Percentiles rank a stretch among this genome's conserved stretches.
Conservation (phyloP, 2,888 invertebrate genomes). For the Polyploca ridens region DNA sequence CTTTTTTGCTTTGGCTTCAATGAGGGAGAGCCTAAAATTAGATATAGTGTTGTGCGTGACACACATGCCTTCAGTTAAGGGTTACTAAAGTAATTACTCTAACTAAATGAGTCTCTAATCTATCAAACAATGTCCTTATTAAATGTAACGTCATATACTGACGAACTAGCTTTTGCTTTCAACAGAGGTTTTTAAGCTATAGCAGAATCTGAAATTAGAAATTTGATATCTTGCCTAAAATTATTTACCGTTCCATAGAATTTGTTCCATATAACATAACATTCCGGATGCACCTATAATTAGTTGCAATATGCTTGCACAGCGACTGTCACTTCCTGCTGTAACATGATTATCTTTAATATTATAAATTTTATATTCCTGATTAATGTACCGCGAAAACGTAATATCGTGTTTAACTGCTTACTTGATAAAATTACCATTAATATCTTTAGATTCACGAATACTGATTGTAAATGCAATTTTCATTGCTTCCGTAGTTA, state of each 20-base stretch:
- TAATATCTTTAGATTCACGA: neutral
- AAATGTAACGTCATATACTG: too few species aligned
- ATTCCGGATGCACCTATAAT: conserved; percentile 13
- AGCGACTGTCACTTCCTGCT: conserved; percentile 19
- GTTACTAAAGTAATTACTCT: neutral
- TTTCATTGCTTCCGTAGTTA: too few species aligned
- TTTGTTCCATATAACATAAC: neutral
- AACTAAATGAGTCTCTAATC: neutral
- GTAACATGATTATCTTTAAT: conserved; percentile 9
- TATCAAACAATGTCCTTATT: neutral
- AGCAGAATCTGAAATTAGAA: too few species aligned
- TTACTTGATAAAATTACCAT: neutral
- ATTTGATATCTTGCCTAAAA: too few species aligned
- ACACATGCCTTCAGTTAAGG: neutral
- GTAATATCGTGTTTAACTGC: neutral
- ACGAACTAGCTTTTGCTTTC: too few species aligned
- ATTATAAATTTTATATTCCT: neutral
- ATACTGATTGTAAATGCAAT: neutral
- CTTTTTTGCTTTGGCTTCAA: neutral
- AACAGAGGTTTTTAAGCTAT: too few species aligned
- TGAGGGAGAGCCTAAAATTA: neutral
- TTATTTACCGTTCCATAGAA: neutral
- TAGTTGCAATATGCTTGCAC: conserved; percentile 9
- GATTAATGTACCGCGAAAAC: conserved; percentile 1
- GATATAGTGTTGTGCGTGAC: neutral